Percentiles rank a stretch among this genome's conserved stretches.
These are phyloP conservation scores for Euspilapteryx auroguttella DNA, from an alignment of 2,888 invertebrate species.

Conservation along the genomic window DNA sequence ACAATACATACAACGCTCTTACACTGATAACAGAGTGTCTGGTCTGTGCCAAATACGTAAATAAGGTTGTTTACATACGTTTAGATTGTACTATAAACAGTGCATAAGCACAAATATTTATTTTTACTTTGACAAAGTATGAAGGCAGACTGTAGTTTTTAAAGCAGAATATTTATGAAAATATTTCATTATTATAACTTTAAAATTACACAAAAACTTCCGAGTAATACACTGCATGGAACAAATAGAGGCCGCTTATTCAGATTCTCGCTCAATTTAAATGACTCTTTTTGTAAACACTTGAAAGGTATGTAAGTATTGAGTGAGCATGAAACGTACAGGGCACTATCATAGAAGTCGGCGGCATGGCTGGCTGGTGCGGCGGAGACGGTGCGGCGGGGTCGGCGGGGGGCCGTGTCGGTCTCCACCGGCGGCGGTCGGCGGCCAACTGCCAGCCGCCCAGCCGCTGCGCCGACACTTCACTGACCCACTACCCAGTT, in stretches of 20 bases:
- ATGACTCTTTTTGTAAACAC: no score
- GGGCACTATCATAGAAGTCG: constrained; percentile 55
- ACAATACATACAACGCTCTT: no score
- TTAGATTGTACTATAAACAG: no score
- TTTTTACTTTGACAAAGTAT: no score
- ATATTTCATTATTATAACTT: constrained; percentile 15
- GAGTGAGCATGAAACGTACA: constrained; percentile 53
- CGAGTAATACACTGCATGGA: no score
- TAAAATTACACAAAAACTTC: constrained; percentile 12
- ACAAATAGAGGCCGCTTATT: no score
- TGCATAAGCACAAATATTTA: no score
- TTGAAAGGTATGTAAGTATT: no score
- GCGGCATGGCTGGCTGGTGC: constrained; percentile 48
- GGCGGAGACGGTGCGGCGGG: constrained; percentile 17
- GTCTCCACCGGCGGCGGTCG: constrained; percentile 46
- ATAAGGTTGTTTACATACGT: no score
- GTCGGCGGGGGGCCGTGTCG: constrained; percentile 37
- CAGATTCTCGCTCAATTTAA: no score
- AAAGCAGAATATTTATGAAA: constrained; percentile 20
- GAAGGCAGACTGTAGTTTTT: constrained; percentile 18
- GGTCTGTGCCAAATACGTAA: no score
- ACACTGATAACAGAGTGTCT: no score
- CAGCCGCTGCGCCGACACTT: constrained; percentile 8
- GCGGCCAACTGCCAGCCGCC: constrained; percentile 40
- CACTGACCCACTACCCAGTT: constrained; percentile 38